These are phyloP conservation scores for Brachionus rubens DNA, from an alignment of 1,140 invertebrate genomes.

Conservation along the genomic window DNA sequence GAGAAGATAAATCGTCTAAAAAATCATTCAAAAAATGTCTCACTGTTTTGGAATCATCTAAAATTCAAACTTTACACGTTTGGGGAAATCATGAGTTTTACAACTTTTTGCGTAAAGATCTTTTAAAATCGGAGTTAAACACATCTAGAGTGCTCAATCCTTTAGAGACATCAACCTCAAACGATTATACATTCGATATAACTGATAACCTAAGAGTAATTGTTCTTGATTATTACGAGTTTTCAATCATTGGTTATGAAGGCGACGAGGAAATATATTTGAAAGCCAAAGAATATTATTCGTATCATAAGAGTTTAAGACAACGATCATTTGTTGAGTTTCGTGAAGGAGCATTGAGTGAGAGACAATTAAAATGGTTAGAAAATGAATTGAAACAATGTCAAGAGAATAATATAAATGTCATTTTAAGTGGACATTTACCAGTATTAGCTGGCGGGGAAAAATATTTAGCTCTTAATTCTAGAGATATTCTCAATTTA, in stretches of 20 bases:
- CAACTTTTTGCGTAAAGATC: conserved; percentile 53
- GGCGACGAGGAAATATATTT: conserved; percentile 47
- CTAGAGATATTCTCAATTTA: conserved; percentile 51
- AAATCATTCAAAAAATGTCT: conserved; percentile 41
- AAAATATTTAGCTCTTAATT: conserved; percentile 53
- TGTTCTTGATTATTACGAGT: conserved; percentile 56
- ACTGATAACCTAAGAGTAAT: neutral
- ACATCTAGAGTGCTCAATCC: neutral
- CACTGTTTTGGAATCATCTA: neutral
- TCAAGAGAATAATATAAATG: conserved; percentile 48
- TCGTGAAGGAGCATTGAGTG: conserved; percentile 56
- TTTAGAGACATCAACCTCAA: neutral
- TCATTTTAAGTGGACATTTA: conserved; percentile 53
- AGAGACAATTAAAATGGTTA: conserved; percentile 55
- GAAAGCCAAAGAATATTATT: conserved; percentile 48
- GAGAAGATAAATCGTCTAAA: conserved; percentile 35
- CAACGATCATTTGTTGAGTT: conserved; percentile 52
- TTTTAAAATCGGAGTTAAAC: conserved; percentile 49
- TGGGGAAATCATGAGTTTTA: conserved; percentile 61
- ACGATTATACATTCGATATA: neutral
- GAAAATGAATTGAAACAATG: conserved; percentile 51
- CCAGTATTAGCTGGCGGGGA: conserved; percentile 50
- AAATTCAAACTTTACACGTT: conserved; percentile 52
- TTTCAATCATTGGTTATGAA: conserved; percentile 53
- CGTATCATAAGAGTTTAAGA: conserved; percentile 50